These are phyloP conservation scores for Rutpela maculata DNA, from an alignment of 2,888 invertebrate species.

Conservation along the genomic window DNA sequence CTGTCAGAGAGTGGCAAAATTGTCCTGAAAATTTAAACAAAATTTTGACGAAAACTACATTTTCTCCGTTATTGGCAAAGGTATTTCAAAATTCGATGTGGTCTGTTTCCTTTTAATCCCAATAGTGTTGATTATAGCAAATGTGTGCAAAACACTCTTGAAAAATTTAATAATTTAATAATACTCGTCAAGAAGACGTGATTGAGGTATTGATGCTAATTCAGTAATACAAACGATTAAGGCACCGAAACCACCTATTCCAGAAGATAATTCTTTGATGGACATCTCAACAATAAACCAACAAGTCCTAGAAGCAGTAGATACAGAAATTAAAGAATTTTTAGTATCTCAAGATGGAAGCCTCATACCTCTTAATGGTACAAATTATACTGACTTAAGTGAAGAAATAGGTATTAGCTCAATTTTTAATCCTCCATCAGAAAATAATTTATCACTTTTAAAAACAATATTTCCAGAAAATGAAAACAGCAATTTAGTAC, in stretches of 20 bases:
- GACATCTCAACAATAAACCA: background rate
- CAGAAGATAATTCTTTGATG: slow-evolving; percentile 5
- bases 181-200: background rate
- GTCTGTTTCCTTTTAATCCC: background rate
- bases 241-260: background rate
- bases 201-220: background rate
- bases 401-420: background rate
- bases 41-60: background rate
- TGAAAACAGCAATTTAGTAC: background rate
- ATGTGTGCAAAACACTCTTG: background rate
- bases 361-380: background rate
- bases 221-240: background rate
- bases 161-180: background rate
- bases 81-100: slow-evolving; percentile 1
- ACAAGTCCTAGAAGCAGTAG: background rate
- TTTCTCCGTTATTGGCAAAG: background rate
- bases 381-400: background rate
- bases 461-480: background rate
- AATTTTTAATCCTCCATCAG: background rate
- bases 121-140: background rate
- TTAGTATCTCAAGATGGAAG: background rate
- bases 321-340: background rate
- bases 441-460: background rate
- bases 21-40: too few species aligned
- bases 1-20: background rate